Percentiles rank a stretch among this genome's conserved stretches.
phyloP scores from a whole-genome alignment of 2,113 vertebrate genomes.

The Clarias magur region DNA sequence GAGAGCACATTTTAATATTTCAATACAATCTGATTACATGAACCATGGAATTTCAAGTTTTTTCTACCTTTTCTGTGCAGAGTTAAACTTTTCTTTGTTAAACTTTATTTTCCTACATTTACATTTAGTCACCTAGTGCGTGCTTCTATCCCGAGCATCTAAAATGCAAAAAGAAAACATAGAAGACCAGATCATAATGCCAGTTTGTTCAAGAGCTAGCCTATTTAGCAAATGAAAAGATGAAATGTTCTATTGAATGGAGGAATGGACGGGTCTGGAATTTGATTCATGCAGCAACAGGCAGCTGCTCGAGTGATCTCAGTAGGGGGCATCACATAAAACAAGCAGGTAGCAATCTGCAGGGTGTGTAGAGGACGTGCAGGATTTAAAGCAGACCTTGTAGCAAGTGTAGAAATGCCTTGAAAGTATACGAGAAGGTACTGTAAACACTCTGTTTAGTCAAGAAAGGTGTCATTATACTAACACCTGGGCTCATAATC shows the following conservation, averaged over 20 bases:
- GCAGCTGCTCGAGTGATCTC: background rate
- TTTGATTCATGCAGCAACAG: background rate
- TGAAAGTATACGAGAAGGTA: background rate
- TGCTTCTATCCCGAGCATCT: background rate
- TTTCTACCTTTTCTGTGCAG: background rate
- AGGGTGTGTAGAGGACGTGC: background rate
- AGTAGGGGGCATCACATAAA: background rate
- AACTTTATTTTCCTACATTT: background rate
- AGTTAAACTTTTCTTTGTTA: background rate
- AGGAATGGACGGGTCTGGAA: background rate
- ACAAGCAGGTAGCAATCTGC: background rate
- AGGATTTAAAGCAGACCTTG: background rate
- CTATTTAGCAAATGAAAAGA: background rate
- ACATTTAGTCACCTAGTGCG: background rate
- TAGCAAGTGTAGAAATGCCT: background rate
- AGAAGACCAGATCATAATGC: background rate
- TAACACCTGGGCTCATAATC: background rate
- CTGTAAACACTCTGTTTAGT: background rate
- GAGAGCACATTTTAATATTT: background rate
- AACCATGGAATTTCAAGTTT: background rate
- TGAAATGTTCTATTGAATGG: background rate
- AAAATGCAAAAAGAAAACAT: background rate
- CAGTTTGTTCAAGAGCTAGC: background rate
- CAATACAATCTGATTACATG: background rate
- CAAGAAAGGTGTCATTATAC: background rate